These are phyloP conservation scores for Drosophila erecta DNA, from an alignment of 1,140 invertebrate species.

Conservation along the genomic window DNA sequence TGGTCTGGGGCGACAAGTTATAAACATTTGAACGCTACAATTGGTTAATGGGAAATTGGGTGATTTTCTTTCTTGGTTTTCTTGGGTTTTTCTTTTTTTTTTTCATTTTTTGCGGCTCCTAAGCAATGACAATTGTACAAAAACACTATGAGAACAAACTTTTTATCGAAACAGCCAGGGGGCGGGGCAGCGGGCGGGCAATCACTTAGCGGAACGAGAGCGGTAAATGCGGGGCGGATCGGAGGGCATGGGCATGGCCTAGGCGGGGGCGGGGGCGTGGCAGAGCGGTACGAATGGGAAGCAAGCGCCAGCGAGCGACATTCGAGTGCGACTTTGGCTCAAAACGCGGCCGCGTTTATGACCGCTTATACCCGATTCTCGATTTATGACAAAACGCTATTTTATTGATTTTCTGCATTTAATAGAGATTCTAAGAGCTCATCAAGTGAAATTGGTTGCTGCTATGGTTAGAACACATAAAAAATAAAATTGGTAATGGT, in stretches of 20 bases:
- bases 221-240: constrained; percentile 34
- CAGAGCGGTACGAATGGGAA: constrained; percentile 14
- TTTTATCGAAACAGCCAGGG: constrained; percentile 50
- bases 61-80: neutral
- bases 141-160: constrained; percentile 58
- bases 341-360: constrained; percentile 45
- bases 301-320: constrained; percentile 62
- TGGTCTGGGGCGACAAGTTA: constrained; percentile 23
- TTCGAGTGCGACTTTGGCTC: constrained; percentile 47
- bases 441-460: constrained; percentile 19
- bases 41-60: constrained; percentile 19
- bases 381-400: constrained; percentile 31
- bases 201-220: constrained; percentile 43
- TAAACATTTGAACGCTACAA: constrained; percentile 68
- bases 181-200: constrained; percentile 24
- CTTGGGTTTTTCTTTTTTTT: neutral
- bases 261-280: neutral
- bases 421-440: constrained; percentile 16
- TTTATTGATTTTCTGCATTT: constrained; percentile 27
- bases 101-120: constrained; percentile 43
- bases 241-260: neutral
- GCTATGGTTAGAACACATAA: constrained; percentile 2
- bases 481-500: neutral
- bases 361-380: constrained; percentile 23
- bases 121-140: constrained; percentile 80